Evolutionary conservation across 2,113 vertebrate species (phyloP).

Genomic region (Lonchura striata): DNA sequence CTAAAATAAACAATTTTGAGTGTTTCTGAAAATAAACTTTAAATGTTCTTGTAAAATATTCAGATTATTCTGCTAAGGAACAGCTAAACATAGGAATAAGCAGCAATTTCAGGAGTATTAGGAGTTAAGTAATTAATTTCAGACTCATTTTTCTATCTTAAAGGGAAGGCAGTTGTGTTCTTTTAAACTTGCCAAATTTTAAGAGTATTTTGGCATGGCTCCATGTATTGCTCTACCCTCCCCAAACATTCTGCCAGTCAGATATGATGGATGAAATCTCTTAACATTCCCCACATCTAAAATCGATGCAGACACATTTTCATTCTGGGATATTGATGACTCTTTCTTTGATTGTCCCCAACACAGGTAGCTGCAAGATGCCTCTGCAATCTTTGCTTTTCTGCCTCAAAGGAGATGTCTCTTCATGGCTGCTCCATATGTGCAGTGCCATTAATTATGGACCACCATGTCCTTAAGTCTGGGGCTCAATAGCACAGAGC

Average conservation of each 20-base stretch:
- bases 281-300: neutral
- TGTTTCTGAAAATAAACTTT: neutral
- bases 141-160: neutral
- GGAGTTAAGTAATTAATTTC: neutral
- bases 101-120: neutral
- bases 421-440: neutral
- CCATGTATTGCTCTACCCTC: neutral
- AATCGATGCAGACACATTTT: slow-evolving; percentile 34
- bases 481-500: neutral
- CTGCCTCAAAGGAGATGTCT: neutral
- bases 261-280: neutral
- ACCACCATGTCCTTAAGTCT: neutral
- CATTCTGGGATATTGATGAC: slow-evolving; percentile 6
- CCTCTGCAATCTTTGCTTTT: neutral
- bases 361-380: neutral
- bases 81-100: neutral
- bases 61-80: neutral
- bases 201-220: neutral
- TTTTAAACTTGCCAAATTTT: neutral
- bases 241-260: neutral
- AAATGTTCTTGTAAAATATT: slow-evolving; percentile 4
- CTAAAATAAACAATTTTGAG: neutral
- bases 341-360: neutral
- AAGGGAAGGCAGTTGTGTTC: neutral
- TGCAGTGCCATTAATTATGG: neutral